A percentile compares a stretch with the other conserved stretches of the same genome.
These are phyloP conservation scores for Plebejus anna DNA, from an alignment of 2,888 invertebrate species.

Conservation along the genomic window DNA sequence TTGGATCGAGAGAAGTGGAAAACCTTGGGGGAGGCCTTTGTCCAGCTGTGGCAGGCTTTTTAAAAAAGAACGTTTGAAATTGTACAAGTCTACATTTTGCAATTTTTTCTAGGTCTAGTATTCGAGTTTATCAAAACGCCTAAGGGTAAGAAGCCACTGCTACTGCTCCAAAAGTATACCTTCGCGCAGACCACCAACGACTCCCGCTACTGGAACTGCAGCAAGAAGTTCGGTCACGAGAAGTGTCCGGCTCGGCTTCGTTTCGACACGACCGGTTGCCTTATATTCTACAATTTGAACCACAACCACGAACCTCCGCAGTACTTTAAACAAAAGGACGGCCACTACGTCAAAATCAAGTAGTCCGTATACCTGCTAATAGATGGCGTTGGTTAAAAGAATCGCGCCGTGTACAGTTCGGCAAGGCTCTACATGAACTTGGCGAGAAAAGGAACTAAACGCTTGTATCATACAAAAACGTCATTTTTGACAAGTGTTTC, in stretches of 20 bases:
- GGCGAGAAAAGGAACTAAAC: no score
- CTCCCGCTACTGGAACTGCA: slow-evolving; percentile 44
- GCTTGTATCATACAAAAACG: no score
- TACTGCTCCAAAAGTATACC: slow-evolving; percentile 38
- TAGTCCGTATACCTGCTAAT: neutral
- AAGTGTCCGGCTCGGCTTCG: slow-evolving; percentile 43
- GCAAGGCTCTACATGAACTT: no score
- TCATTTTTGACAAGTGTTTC: no score
- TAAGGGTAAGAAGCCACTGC: slow-evolving; percentile 37
- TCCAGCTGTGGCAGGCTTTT: no score
- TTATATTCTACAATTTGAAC: slow-evolving; percentile 31
- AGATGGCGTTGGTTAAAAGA: neutral
- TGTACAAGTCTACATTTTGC: neutral
- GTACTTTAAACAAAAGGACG: slow-evolving; percentile 35
- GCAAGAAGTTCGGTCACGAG: slow-evolving; percentile 38
- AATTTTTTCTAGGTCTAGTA: slow-evolving; percentile 34
- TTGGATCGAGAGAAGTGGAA: no score
- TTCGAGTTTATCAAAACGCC: slow-evolving; percentile 38
- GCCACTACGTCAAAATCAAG: slow-evolving; percentile 31
- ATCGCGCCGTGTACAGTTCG: neutral
- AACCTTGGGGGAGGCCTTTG: no score
- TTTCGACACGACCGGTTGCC: slow-evolving; percentile 37
- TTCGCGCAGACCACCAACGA: slow-evolving; percentile 41
- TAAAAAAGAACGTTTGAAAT: neutral
- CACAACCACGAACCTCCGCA: slow-evolving; percentile 38